These are phyloP conservation scores for Plectrocnemia conspersa DNA, from an alignment of 1,140 invertebrate species.

Conservation along the genomic window DNA sequence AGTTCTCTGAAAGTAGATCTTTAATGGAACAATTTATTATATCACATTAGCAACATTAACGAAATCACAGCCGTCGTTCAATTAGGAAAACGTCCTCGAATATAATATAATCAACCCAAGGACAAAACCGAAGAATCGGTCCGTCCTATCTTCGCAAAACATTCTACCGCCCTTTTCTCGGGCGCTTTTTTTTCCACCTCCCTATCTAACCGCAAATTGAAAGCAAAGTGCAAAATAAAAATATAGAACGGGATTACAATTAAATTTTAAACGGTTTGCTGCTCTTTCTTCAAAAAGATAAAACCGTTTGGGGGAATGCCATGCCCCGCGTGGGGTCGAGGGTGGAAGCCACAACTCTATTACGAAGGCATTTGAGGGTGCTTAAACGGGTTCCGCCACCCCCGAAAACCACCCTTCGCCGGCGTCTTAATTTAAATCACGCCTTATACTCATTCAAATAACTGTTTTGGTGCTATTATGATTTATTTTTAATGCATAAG, in stretches of 20 bases:
- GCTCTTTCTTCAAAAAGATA: constrained; percentile 29
- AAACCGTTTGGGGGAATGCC: constrained; percentile 16
- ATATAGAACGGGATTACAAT: constrained; percentile 37
- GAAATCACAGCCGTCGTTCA: no score
- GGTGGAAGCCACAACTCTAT: constrained; percentile 22
- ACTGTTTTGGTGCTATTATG: neutral
- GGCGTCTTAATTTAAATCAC: constrained; percentile 27
- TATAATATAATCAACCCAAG: no score
- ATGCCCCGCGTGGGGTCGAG: neutral
- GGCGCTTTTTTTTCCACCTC: constrained; percentile 10
- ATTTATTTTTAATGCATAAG: no score
- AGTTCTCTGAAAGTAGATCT: no score
- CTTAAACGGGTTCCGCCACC: constrained; percentile 13
- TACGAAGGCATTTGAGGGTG: constrained; percentile 14
- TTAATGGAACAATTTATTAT: no score
- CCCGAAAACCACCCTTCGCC: no score
- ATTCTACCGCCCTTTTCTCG: neutral
- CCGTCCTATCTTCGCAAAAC: no score
- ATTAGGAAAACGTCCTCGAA: no score
- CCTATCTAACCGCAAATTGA: constrained; percentile 29
- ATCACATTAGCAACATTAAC: no score
- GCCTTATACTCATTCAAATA: constrained; percentile 17
- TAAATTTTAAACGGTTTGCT: constrained; percentile 34
- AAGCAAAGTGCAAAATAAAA: constrained; percentile 35
- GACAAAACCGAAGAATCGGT: no score